Percentiles rank a stretch among this genome's conserved stretches.
These are phyloP conservation scores for Clarias platycephalus DNA, from an alignment of 2,797 vertebrate species.

Conservation along the genomic window DNA sequence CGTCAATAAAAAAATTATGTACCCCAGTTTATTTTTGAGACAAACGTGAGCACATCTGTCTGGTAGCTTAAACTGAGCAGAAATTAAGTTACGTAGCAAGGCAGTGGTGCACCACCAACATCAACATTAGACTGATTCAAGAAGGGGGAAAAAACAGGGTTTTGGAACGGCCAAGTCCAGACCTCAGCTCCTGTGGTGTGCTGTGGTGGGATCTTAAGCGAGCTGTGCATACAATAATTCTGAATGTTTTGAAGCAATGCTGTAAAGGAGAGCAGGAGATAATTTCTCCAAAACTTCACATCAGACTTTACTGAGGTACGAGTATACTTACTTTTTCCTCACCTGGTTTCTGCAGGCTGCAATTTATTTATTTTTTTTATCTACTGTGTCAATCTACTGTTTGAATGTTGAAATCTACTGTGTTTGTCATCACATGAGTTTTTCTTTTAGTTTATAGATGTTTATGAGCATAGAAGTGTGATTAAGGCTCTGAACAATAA, in stretches of 20 bases:
- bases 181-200: not conserved
- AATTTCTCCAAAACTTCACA: not conserved
- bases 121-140: not conserved
- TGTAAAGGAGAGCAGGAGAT: not conserved
- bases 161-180: not conserved
- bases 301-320: not conserved
- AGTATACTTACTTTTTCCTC: not conserved
- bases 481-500: not conserved
- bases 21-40: not conserved
- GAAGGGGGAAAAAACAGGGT: not conserved
- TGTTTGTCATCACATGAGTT: not conserved
- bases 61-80: not conserved
- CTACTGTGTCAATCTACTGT: too few relatives aligned
- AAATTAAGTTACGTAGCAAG: not conserved
- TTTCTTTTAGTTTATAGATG: not conserved
- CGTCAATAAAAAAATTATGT: not conserved
- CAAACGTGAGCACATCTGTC: not conserved
- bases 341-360: not conserved
- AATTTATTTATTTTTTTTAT: too few relatives aligned
- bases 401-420: too few relatives aligned
- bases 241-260: too few relatives aligned
- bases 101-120: not conserved
- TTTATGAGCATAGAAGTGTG: not conserved
- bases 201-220: not conserved
- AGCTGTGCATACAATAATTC: too few relatives aligned